Base-by-base conservation (phyloP, 2,888 invertebrate species). In the Lasius platythorax region DNA sequence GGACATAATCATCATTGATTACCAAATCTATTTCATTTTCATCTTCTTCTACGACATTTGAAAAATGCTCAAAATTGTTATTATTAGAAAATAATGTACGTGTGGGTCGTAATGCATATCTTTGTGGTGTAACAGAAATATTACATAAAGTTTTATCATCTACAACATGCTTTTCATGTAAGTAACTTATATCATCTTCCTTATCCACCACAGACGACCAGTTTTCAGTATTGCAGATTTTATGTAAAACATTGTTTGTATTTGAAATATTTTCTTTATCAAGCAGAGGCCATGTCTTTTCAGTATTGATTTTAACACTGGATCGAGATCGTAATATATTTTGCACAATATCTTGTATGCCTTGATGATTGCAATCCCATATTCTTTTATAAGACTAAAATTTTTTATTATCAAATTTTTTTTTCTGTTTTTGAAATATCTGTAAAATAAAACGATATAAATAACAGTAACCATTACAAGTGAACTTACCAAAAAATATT, bases 391-490 rank as follows among this genome's bases (percentile, higher is more conserved):
- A 66, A 12, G 2, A 18, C n/a, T 0, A 12, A 43, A 18, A 66
- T 66, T 66, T 66, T 0, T 40, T 66, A 5, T 12, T 11, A 23
- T 40, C 30, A 66, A 23, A 23, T 43, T 12, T 23, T 43, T 23
- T 43, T 23, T 66, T 66, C 23, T 66, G 66, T 40, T 66, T 66
- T 43, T 23, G 43, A 43, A 66, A 66, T 66, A 66, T 9, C 66
- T 66, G 12, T 11, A 43, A 23, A 66, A 40, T 2, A 9, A 43
- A 43, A 6, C 2, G 23, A 40, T 23, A 37, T 23, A 23, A 23
- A 23, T 23, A 23, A 23, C 23, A 23, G 23, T 23, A 23, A 23
- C 23, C 23, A 23, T 23, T 23, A 23, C 23, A 23, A 23, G 23
- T 23, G 23, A 23, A 23, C 23, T 23, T 23, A 23, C 23, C 23